Base-by-base conservation (phyloP, 2,888 invertebrate genomes). In the Rhopalosiphum nymphaeae region DNA sequence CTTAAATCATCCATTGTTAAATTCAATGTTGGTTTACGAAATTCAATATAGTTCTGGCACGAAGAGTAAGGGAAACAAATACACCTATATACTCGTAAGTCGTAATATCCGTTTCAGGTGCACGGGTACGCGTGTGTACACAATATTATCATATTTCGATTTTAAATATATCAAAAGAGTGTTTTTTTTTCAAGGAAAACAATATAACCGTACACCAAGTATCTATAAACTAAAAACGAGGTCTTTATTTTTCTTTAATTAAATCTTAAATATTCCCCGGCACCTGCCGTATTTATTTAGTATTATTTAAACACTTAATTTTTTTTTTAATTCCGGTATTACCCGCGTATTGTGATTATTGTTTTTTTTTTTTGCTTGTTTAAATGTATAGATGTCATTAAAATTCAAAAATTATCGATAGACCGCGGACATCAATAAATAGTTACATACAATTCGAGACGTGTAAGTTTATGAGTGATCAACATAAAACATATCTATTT, bases 141-240 rank as follows among this genome's bases (percentile, higher is more conserved):
- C 78, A 78, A 36, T 78, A 78, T 78, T 89, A 89, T 89, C 57
- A 29, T 44, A 89, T 89, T 61, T 61, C 89, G 11, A 57, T 44
- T 3, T 61, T 29, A n/a, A 61, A 36, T 53, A 53, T 53, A 36
- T 88, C 53, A 88, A 88, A 53, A 53, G 53, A 36, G 87, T 16
- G 21, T 53, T 53, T 87, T 53, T 53, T 53, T 87, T 53, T 88
- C 25, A 11, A 36, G 11, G 25, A 88, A 36, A 25, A 25, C 44
- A 88, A 36, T 36, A 53, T 78, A 21, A 36, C 78, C 36, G 36
- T 36, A 78, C 36, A 78, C 36, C 78, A 78, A 78, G 78, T 36
- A 36, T 3, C n/a, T 36, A 78, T 36, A 36, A 78, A 78, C 36
- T 78, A 21, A 36, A 78, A 9, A 78, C 9, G 9, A 36, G 21